These are phyloP conservation scores for human DNA, from an alignment of 2,113 vertebrate genomes.

Conservation along the genomic window GRCh38 chr13:41523501-41524000, in stretches of 20 bases:
- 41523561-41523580: background rate
- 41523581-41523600: background rate
- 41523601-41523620: background rate
- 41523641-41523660: background rate
- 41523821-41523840: slow-evolving; percentile 60
- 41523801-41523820: slow-evolving; percentile 66
- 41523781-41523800: slow-evolving; percentile 37
- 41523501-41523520: background rate
- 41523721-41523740: slow-evolving; percentile 65
- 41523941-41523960: background rate
- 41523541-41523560: background rate
- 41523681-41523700: slow-evolving; percentile 29
- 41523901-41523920: slow-evolving; percentile 31
- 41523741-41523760: slow-evolving; percentile 69
- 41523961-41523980: background rate
- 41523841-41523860: slow-evolving; percentile 59
- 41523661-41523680: background rate
- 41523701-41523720: slow-evolving; percentile 50
- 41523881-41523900: slow-evolving; percentile 62
- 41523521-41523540: background rate
- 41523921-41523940: background rate
- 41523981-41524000: background rate
- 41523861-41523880: slow-evolving; percentile 57
- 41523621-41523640: background rate
- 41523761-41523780: slow-evolving; percentile 65